phyloP scores from a whole-genome alignment of 2,797 vertebrate species.

The Macrochelys suwanniensis region DNA sequence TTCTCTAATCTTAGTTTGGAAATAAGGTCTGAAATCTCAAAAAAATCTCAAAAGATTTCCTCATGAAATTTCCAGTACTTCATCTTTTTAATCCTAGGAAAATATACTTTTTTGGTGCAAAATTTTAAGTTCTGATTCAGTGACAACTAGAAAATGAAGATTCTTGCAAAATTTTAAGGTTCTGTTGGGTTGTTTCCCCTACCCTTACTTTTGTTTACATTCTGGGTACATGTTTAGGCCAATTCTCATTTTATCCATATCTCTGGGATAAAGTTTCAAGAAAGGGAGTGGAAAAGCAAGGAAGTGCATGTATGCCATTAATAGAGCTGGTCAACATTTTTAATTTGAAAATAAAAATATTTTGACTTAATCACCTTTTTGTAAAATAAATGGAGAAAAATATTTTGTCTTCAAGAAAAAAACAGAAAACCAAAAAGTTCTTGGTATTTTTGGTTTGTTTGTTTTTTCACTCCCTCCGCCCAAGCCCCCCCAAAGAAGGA shows the following conservation, averaged over 20 bases:
- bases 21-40: neutral
- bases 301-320: neutral
- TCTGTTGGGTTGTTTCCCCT: neutral
- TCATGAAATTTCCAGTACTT: neutral
- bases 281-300: neutral
- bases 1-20: neutral
- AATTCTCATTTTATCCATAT: neutral
- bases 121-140: fast-evolving
- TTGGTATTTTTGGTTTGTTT: too few species aligned
- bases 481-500: too few species aligned
- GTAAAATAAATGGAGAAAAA: neutral
- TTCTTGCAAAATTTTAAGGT: neutral
- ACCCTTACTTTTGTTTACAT: neutral
- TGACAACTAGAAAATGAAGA: neutral
- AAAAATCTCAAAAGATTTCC: neutral
- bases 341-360: too few species aligned
- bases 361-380: too few species aligned
- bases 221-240: neutral
- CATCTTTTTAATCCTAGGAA: neutral
- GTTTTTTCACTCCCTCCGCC: neutral
- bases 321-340: too few species aligned
- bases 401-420: neutral
- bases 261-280: neutral
- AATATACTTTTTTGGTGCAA: neutral
- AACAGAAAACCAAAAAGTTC: neutral